Percentiles rank a stretch among this genome's conserved stretches.
These are phyloP conservation scores for Sminthurides aquaticus DNA, from an alignment of 2,888 invertebrate genomes.

Conservation along the genomic window DNA sequence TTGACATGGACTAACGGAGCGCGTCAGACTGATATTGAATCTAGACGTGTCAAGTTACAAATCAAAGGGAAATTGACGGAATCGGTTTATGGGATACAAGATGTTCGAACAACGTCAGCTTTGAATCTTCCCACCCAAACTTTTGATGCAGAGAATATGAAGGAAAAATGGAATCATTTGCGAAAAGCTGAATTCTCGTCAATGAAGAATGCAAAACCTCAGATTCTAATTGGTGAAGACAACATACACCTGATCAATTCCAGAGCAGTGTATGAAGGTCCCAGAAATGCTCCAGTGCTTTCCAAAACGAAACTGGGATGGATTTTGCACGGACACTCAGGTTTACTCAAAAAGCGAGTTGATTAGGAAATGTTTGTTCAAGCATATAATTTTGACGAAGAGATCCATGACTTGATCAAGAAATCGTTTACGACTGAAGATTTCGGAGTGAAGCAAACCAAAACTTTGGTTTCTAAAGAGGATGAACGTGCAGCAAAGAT, in stretches of 20 bases:
- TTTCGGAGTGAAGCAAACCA: constrained; percentile 1
- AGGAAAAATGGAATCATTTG: not conserved
- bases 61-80: not conserved
- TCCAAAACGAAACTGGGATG: constrained; percentile 9
- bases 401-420: constrained; percentile 3
- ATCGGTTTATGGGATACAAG: not conserved
- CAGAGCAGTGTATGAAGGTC: constrained; percentile 1
- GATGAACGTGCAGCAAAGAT: constrained; percentile 4
- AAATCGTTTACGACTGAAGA: constrained; percentile 8
- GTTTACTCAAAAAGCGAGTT: not conserved
- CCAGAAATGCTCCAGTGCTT: not conserved
- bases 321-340: constrained; percentile 8
- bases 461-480: not conserved
- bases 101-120: constrained; percentile 10
- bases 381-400: not conserved
- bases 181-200: not conserved
- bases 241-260: constrained; percentile 6
- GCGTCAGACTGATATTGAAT: not conserved
- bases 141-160: not conserved
- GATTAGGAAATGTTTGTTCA: not conserved
- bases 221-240: constrained; percentile 16
- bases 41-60: not conserved
- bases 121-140: constrained; percentile 12
- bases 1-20: not conserved
- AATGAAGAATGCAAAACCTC: constrained; percentile 9